Conservation (phyloP, 2,888 invertebrate species). For the Argyresthia albistria region DNA sequence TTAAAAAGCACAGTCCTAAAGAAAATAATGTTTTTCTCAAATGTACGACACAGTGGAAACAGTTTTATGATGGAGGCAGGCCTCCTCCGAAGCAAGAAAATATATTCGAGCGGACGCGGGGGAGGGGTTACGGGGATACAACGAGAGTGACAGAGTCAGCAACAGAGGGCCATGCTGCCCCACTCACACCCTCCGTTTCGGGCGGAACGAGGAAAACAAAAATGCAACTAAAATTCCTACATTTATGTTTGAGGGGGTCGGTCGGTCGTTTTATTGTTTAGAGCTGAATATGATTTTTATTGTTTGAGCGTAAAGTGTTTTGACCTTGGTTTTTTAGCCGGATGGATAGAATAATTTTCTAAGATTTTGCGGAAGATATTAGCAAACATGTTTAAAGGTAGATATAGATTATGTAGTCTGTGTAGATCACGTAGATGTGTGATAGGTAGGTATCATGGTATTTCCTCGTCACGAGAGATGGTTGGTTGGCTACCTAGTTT, state of each 20-base stretch:
- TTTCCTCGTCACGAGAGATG: too few relatives aligned
- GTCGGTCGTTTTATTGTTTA: slow-evolving; percentile 24
- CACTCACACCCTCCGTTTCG: slow-evolving; percentile 22
- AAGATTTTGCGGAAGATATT: too few relatives aligned
- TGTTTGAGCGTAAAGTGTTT: neutral
- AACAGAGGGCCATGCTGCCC: slow-evolving; percentile 6
- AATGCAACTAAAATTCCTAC: slow-evolving; percentile 48
- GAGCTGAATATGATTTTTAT: too few relatives aligned
- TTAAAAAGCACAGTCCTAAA: too few relatives aligned
- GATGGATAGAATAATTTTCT: neutral
- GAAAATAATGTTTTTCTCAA: too few relatives aligned
- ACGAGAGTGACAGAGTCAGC: slow-evolving; percentile 24
- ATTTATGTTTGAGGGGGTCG: slow-evolving; percentile 24
- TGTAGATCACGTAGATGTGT: too few relatives aligned
- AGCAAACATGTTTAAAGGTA: too few relatives aligned
- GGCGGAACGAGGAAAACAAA: slow-evolving; percentile 46
- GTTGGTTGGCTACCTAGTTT: too few relatives aligned
- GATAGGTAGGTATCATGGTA: too few relatives aligned
- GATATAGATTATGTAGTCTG: too few relatives aligned
- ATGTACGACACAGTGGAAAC: too few relatives aligned
- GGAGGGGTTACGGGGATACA: slow-evolving; percentile 17
- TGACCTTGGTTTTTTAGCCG: neutral
- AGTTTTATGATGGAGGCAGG: slow-evolving; percentile 26
- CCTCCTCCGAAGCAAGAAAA: slow-evolving; percentile 39
- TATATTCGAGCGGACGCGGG: slow-evolving; percentile 32